A percentile compares a stretch with the other conserved stretches of the same genome.
phyloP scores from a whole-genome alignment of 1,140 invertebrate genomes.

The Panagrolaimus sp. region DNA sequence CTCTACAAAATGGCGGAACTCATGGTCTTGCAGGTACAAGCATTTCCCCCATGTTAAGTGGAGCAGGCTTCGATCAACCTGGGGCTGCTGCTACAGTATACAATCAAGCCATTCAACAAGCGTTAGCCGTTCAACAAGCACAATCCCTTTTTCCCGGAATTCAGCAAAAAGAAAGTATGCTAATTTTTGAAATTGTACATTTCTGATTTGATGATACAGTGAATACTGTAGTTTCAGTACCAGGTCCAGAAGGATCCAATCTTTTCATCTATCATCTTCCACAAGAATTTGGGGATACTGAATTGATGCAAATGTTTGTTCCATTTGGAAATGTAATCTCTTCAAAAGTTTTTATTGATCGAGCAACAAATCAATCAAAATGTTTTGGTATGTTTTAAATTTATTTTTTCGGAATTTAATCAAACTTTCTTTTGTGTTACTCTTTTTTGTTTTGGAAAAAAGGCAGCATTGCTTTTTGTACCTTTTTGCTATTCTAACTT shows the following conservation, averaged over 20 bases:
- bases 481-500: no score
- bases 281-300: constrained; percentile 94
- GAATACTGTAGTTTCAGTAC: constrained; percentile 30
- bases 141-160: constrained; percentile 67
- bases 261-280: constrained; percentile 99
- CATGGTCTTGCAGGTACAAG: not conserved
- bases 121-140: constrained; percentile 77
- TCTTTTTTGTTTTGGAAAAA: no score
- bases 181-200: not conserved
- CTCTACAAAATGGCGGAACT: not conserved
- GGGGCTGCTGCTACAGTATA: constrained; percentile 64
- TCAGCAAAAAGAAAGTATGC: constrained; percentile 64
- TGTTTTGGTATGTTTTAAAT: constrained; percentile 82
- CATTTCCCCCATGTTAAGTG: not conserved
- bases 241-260: constrained; percentile 90
- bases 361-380: constrained; percentile 99
- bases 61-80: not conserved
- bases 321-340: constrained; percentile 98
- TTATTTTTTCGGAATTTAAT: not conserved
- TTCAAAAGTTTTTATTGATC: constrained; percentile 98
- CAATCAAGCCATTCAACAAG: constrained; percentile 83
- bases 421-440: no score
- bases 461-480: no score
- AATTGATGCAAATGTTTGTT: constrained; percentile 98
- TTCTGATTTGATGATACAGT: constrained; percentile 15